phyloP scores from a whole-genome alignment of 1,140 invertebrate species.

The Popillia japonica region DNA sequence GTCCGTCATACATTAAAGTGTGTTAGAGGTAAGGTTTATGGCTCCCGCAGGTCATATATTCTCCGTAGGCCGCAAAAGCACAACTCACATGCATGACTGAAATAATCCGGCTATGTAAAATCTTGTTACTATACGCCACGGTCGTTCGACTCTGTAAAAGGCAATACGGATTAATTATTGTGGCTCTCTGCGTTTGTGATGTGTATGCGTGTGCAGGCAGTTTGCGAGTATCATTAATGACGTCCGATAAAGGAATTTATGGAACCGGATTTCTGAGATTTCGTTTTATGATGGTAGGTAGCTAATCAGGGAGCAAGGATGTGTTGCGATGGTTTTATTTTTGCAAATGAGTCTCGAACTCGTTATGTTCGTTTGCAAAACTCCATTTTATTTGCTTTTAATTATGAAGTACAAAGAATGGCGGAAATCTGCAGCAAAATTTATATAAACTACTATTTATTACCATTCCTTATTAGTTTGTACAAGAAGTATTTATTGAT shows the following conservation, averaged over 20 bases:
- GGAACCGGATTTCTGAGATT: background rate
- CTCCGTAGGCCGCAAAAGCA: background rate
- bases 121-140: background rate
- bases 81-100: constrained; percentile 1
- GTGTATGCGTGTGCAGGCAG: background rate
- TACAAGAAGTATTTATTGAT: no score
- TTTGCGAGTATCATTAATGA: background rate
- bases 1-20: constrained; percentile 12
- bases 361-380: background rate
- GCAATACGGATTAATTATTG: constrained; percentile 14
- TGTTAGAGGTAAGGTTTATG: constrained; percentile 1
- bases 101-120: constrained; percentile 15
- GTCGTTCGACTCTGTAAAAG: background rate
- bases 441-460: no score
- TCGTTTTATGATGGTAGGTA: constrained; percentile 4
- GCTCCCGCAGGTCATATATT: constrained; percentile 13
- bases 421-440: no score
- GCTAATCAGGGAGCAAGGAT: background rate
- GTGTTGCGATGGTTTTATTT: background rate
- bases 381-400: no score
- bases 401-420: no score
- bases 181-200: background rate
- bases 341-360: background rate
- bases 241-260: constrained; percentile 15
- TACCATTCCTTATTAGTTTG: no score